Base-by-base conservation (phyloP, 2,888 invertebrate species). In the Malachius bipustulatus region DNA sequence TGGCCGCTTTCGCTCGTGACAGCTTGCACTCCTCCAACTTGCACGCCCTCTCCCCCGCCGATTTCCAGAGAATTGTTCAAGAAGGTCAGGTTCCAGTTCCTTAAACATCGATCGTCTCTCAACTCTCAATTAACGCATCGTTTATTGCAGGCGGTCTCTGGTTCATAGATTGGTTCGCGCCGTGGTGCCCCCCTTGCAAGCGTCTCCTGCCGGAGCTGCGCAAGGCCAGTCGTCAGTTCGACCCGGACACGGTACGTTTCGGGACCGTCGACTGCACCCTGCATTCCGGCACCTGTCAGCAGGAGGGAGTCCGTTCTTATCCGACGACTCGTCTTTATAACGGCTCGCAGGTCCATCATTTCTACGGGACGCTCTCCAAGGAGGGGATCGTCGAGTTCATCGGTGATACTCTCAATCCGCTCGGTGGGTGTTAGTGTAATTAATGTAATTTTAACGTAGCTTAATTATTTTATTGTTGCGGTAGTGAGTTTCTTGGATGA, bases 161-260 rank as follows among this genome's bases (percentile, higher is more conserved):
- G 77, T 72, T 82, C 47, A 65, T 83, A 14, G 81, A 82, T 54
- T 82, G 81, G 68, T 81, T 76, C 57, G 77, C 81, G 1, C 81
- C 82, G 48, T 81, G 80, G 78, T 83, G 82, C 56, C 81, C 82
- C 3, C 82, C 82, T 1, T 83, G 82, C 51, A 69, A 77, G 60
- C 65, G 69, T 38, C 62, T 82, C 42, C 61, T 82, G 37, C 77
- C 78, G 9, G 77, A 80, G 61, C 63, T 79, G 39, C 65, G 80
- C 6, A 73, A 73, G 55, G 73, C 77, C 10, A 75, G 78, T 35
- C 56, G 64, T 28, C 54, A 63, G 43, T 66, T 68, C 41, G 56
- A 71, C 59, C 47, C 63, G 30, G 54, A 64, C 3, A 56, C 61
- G 12, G 60, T 69, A 11, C 59, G 64, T 45, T 69, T 81, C 60